phyloP scores from a whole-genome alignment of 2,888 invertebrate species.

The Bellardia bayeri region DNA sequence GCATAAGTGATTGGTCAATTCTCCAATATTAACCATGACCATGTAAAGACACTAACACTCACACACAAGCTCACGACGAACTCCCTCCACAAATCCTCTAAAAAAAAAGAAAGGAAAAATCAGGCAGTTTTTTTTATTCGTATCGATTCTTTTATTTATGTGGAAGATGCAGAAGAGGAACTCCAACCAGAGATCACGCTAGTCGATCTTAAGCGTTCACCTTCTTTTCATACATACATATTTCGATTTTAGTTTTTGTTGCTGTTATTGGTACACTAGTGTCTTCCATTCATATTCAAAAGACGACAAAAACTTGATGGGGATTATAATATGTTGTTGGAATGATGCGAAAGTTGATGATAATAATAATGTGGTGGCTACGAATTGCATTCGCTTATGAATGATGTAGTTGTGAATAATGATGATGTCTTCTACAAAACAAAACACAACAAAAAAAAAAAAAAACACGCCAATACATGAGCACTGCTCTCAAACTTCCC shows the following conservation, averaged over 20 bases:
- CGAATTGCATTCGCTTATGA: conserved; percentile 15
- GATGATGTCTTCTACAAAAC: conserved; percentile 68
- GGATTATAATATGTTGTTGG: conserved; percentile 63
- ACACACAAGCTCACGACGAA: conserved; percentile 26
- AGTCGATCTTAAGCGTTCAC: conserved; percentile 68
- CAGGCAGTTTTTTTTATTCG: conserved; percentile 39
- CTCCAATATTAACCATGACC: conserved; percentile 71
- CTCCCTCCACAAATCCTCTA: conserved; percentile 58
- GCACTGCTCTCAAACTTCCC: conserved; percentile 25
- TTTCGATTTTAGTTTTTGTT: conserved; percentile 28
- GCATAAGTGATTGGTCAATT: conserved; percentile 80
- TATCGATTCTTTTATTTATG: conserved; percentile 51
- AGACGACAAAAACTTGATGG: conserved; percentile 68
- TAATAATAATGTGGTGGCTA: conserved; percentile 51
- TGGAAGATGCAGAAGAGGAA: conserved; percentile 59
- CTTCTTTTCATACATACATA: conserved; percentile 42
- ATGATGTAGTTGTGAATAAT: conserved; percentile 67
- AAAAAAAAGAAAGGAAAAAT: conserved; percentile 6
- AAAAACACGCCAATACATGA: conserved; percentile 45
- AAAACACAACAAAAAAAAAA: not conserved
- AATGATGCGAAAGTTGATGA: conserved; percentile 51
- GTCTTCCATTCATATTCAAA: conserved; percentile 48
- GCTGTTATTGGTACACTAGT: not conserved
- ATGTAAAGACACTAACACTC: conserved; percentile 34
- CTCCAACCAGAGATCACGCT: conserved; percentile 58